Percentiles rank a stretch among this genome's conserved stretches.
Conservation (phyloP, 92 coral and sea anemone species). For the Micromussa lordhowensis region DNA sequence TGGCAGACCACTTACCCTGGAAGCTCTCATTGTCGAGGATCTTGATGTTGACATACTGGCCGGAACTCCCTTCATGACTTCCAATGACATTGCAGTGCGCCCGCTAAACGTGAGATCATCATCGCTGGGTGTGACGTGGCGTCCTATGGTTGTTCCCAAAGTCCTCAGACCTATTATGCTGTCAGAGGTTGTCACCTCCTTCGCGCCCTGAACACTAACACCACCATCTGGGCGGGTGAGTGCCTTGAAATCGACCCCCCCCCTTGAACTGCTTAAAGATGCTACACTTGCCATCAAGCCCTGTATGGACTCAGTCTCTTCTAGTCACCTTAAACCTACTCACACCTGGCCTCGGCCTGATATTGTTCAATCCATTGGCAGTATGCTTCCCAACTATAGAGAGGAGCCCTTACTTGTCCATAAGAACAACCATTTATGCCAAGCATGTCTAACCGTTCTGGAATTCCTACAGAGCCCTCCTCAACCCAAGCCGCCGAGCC, state of each 20-base stretch:
- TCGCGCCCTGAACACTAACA: conserved; percentile 12
- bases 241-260: conserved; percentile 47
- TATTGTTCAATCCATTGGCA: conserved; percentile 37
- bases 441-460: conserved; percentile 21
- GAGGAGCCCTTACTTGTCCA: conserved; percentile 39
- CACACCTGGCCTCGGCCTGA: conserved; percentile 53
- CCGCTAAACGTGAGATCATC: conserved; percentile 45
- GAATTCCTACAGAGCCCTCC: not conserved
- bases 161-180: conserved; percentile 7
- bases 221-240: conserved; percentile 45
- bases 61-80: too few species aligned
- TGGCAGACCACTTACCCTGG: conserved; percentile 27
- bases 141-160: not conserved
- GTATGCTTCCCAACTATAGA: conserved; percentile 34
- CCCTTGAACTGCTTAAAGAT: conserved; percentile 16
- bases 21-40: conserved; percentile 48
- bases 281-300: conserved; percentile 36
- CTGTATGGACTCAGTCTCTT: conserved; percentile 31
- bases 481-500: not conserved
- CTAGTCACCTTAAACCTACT: conserved; percentile 18
- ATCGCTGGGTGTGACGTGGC: too few species aligned
- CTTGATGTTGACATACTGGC: too few species aligned
- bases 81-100: conserved; percentile 55
- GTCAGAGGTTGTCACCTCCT: conserved; percentile 47
- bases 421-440: conserved; percentile 53